phyloP scores from a whole-genome alignment of 2,797 vertebrate genomes.

The Gobionotothen gibberifrons region DNA sequence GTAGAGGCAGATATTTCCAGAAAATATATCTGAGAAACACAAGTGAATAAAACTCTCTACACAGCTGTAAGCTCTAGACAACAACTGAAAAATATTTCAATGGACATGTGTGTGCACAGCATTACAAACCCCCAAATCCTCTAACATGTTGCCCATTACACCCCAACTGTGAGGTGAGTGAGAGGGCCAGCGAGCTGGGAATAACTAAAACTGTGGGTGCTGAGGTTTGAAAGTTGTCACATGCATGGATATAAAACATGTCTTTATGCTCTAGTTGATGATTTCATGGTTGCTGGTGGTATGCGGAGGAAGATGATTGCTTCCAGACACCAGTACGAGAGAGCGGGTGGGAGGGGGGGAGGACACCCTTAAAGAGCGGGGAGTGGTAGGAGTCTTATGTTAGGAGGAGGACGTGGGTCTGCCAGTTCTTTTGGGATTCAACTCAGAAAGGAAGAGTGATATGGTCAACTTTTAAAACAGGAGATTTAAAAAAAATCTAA shows the following conservation, averaged over 20 bases:
- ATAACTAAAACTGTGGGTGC: conserved; percentile 62
- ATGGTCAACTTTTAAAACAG: background rate
- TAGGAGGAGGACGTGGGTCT: conserved; percentile 38
- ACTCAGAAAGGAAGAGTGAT: conserved; percentile 1
- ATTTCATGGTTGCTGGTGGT: conserved; percentile 82
- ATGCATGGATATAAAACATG: conserved; percentile 81
- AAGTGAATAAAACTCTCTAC: background rate
- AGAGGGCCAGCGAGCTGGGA: conserved; percentile 45
- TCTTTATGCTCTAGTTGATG: conserved; percentile 77
- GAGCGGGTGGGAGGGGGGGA: conserved; percentile 47
- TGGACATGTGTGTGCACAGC: background rate
- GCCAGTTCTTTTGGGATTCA: conserved; percentile 52
- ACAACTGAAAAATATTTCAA: background rate
- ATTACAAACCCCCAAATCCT: background rate
- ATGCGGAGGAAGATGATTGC: conserved; percentile 80
- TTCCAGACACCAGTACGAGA: conserved; percentile 78
- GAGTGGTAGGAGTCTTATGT: conserved; percentile 45
- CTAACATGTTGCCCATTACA: conserved; percentile 29
- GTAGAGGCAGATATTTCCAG: background rate
- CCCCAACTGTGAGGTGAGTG: conserved; percentile 42
- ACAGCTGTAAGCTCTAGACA: background rate
- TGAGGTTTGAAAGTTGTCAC: conserved; percentile 77
- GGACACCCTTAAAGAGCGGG: conserved; percentile 49
- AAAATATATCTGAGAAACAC: background rate
- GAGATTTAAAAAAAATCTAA: too few species aligned